Conservation (phyloP, 2,888 invertebrate genomes). For the Clitarchus hookeri region DNA sequence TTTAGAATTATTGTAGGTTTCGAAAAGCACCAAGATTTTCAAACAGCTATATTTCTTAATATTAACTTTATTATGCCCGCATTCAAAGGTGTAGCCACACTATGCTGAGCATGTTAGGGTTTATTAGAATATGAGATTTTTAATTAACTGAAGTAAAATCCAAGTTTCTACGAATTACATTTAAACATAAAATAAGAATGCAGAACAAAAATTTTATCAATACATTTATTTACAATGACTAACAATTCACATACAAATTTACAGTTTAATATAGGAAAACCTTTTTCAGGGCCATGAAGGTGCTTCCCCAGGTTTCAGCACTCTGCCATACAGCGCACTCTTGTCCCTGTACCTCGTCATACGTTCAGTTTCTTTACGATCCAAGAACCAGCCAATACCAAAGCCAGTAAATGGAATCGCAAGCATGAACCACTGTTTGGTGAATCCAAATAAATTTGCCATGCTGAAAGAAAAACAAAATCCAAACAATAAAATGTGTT, state of each 20-base stretch:
- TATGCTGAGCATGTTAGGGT: too few relatives aligned
- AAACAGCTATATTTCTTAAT: too few relatives aligned
- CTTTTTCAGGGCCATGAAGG: constrained; percentile 72
- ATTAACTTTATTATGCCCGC: too few relatives aligned
- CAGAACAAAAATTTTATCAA: neutral
- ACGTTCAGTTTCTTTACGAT: constrained; percentile 71
- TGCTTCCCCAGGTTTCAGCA: constrained; percentile 65
- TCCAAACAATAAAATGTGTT: neutral
- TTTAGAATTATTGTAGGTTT: too few relatives aligned
- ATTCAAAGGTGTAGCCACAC: too few relatives aligned
- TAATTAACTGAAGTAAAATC: too few relatives aligned
- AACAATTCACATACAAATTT: neutral
- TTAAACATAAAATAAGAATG: too few relatives aligned
- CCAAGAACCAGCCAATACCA: constrained; percentile 66
- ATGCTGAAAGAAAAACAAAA: constrained; percentile 47
- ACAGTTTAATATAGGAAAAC: neutral
- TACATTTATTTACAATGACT: neutral
- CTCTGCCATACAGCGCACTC: constrained; percentile 74
- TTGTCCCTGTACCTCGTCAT: constrained; percentile 77
- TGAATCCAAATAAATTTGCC: constrained; percentile 61
- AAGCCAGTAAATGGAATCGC: constrained; percentile 63
- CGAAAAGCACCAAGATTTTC: too few relatives aligned
- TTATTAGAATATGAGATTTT: too few relatives aligned
- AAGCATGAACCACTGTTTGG: constrained; percentile 58
- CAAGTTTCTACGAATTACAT: too few relatives aligned